A percentile compares a stretch with the other conserved stretches of the same genome.
Conservation (phyloP, 1,140 invertebrate genomes). For the Drosophila tani region DNA sequence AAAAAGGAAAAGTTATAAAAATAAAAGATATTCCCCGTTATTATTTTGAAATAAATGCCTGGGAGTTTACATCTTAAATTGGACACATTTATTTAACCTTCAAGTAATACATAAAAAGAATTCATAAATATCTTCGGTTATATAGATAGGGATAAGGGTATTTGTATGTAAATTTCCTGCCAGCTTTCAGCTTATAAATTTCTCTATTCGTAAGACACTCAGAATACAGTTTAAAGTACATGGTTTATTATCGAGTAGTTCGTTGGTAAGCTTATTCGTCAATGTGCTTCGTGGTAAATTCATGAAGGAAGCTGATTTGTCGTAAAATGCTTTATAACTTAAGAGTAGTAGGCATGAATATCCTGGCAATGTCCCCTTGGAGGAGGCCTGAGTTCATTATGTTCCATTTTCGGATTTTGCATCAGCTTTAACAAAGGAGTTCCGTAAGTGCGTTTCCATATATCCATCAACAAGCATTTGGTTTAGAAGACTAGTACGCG, state of each 20-base stretch:
- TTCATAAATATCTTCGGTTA: conserved; percentile 30
- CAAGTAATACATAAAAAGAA: conserved; percentile 17
- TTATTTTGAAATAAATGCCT: no score
- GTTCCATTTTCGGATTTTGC: conserved; percentile 11
- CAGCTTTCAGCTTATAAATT: conserved; percentile 19
- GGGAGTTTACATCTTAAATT: conserved; percentile 1
- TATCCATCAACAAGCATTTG: conserved; percentile 36
- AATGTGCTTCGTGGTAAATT: conserved; percentile 31
- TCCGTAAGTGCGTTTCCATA: conserved; percentile 18
- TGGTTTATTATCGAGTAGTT: conserved; percentile 23
- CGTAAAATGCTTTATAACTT: conserved; percentile 46
- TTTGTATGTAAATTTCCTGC: conserved; percentile 29
- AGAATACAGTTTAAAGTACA: conserved; percentile 59
- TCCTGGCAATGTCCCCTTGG: conserved; percentile 10
- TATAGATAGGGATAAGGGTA: conserved; percentile 8
- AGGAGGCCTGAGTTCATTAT: conserved; percentile 36
- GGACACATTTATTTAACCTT: conserved; percentile 29
- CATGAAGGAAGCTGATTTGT: conserved; percentile 34
- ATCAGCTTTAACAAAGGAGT: conserved; percentile 8
- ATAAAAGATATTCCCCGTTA: no score
- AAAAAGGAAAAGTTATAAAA: no score
- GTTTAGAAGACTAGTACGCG: conserved; percentile 68
- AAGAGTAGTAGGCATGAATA: conserved; percentile 30
- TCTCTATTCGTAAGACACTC: conserved; percentile 64
- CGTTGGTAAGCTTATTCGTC: conserved; percentile 20